Evolutionary conservation across 2,888 invertebrate species (phyloP), one percentile per base, ranked within the genome.

Genomic region (Chaitophorus viminalis): DNA sequence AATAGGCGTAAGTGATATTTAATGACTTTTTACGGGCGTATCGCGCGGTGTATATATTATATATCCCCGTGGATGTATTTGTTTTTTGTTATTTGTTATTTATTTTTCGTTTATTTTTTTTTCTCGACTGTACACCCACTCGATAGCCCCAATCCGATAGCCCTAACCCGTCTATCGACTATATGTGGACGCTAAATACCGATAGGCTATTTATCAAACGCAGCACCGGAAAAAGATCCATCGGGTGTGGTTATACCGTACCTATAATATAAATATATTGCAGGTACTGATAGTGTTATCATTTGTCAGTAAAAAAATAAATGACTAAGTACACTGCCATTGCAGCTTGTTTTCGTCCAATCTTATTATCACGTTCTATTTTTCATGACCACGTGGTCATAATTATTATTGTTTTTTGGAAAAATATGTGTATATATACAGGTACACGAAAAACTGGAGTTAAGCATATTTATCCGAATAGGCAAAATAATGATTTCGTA

Each of bases 1-100:
- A 70, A 54, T 70, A 78, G 70, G 78, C 52, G 78, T 86, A 86
- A 86, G 85, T 86, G 85, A 86, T 86, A 78, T 86, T 86, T 78
- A 86, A 86, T 78, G 85, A 86, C 85, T 68, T 83, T 83, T 82
- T 36, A 82, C 72, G 52, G 52, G 33, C 72, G n/a, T n/a, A 72
- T 33, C 72, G 18, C 72, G 18, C 21, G 9, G 14, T 70, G n/a
- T 60, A 6, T 54, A 72, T 74, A 46, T 72, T 33, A 5, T 72
- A 31, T 68, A 1, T 29, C 4, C 21, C 54, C 18, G 9, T 33
- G 1, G 65, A 3, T 68, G 36, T 72, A 14, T 36, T 3, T 68
- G 68, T 68, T 21, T 68, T 14, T n/a, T 68, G n/a, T 68, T 68
- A 68, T 68, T 18, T 29, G n/a, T n/a, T n/a, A 68, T 68, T 68